Base-by-base conservation (phyloP, 2,888 invertebrate species). In the Plebejus anna region DNA sequence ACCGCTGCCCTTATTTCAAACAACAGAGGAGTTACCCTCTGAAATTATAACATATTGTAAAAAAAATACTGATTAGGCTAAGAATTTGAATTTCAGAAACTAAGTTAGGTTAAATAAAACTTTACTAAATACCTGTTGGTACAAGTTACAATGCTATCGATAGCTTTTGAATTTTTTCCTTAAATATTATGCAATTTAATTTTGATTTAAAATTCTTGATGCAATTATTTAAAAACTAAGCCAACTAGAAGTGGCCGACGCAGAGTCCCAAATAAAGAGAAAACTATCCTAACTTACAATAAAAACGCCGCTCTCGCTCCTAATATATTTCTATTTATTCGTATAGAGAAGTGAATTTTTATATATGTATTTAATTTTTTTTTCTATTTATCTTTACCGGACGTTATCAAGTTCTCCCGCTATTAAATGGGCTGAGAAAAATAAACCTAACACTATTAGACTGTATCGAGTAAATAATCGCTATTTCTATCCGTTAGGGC, bases 371-470 rank as follows among this genome's bases (percentile, higher is more conserved):
- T 88, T 84, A 76, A 84, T 80, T 80, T 81, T 86, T 86, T 89
- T 85, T 86, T 87, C 86, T 89, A 86, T 89, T 89, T 89, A 88
- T 87, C 82, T 85, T 87, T 88, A 89, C 87, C 90, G 92, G 92
- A 93, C 92, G 92, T 88, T 87, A 89, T 90, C 85, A 89, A 88
- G 86, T 89, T 89, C 88, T 90, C 84, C 86, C 87, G 86, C 83
- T 88, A 87, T 85, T 85, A 79, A 77, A 83, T 86, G 87, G 86
- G 89, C 85, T 85, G 86, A 88, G 86, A 85, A 89, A 87, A 87
- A 88, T 89, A 89, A 89, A 80, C 36, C 70, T 76, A 61, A 80
- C 77, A 79, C 80, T 81, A 80, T 83, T 83, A 82, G 85, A 85
- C 82, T 85, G 84, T 86, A 83, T 81, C 83, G 77, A 73, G 75